phyloP scores from a whole-genome alignment of 1,140 invertebrate genomes.

The Triops longicaudatus region DNA sequence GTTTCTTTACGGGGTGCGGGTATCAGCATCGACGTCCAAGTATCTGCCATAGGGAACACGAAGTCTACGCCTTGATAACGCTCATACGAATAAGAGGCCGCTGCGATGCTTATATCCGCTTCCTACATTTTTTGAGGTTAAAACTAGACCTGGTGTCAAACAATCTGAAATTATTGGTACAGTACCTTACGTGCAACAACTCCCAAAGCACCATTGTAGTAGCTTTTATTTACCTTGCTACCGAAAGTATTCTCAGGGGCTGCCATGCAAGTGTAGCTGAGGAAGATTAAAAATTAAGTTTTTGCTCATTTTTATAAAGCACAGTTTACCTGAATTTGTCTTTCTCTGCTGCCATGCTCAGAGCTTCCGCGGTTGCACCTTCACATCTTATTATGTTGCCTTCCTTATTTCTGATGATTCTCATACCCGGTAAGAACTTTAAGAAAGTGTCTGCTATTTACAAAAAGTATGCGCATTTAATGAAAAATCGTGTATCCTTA shows the following conservation, averaged over 20 bases:
- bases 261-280: neutral
- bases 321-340: neutral
- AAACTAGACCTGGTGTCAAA: neutral
- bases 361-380: neutral
- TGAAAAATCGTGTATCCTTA: neutral
- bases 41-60: neutral
- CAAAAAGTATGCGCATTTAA: neutral
- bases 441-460: neutral
- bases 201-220: conserved; percentile 1
- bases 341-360: neutral
- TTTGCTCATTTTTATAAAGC: neutral
- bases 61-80: neutral
- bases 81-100: neutral
- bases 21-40: neutral
- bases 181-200: neutral
- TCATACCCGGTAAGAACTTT: neutral
- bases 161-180: neutral
- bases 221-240: neutral
- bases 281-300: neutral
- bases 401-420: neutral
- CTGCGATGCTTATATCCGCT: neutral
- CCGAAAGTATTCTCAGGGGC: neutral
- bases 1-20: neutral
- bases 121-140: neutral
- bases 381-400: neutral